phyloP scores from a whole-genome alignment of 2,888 invertebrate species.

The Encarsia formosa region DNA sequence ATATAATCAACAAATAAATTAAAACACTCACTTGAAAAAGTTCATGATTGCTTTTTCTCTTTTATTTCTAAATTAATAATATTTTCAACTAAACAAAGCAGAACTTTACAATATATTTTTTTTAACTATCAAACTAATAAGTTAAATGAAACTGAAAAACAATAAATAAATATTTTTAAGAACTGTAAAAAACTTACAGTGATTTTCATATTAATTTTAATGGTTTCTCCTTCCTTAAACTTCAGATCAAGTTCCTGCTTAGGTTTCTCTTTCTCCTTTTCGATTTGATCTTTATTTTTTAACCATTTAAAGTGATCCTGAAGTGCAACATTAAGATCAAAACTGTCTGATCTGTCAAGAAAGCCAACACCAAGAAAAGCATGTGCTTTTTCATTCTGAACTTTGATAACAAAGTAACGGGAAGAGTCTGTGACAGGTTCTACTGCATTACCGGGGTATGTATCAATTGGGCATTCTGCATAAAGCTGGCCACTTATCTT shows the following conservation, averaged over 20 bases:
- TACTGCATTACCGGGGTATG: conserved; percentile 90
- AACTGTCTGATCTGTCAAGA: conserved; percentile 95
- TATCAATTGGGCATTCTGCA: conserved; percentile 94
- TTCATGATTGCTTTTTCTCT: no score
- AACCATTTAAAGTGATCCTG: conserved; percentile 98
- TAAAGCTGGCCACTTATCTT: conserved; percentile 89
- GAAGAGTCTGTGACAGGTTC: conserved; percentile 97
- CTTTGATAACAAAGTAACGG: conserved; percentile 91
- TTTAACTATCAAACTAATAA: no score
- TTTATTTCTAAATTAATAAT: no score
- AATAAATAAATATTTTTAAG: background rate
- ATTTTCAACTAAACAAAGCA: no score
- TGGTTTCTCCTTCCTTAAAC: conserved; percentile 99
- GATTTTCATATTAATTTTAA: conserved; percentile 97
- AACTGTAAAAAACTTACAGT: conserved; percentile 67
- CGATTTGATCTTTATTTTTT: conserved; percentile 75
- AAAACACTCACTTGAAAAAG: no score
- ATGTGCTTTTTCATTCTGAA: conserved; percentile 92
- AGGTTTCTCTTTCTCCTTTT: conserved; percentile 73
- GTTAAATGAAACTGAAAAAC: no score
- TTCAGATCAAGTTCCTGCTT: conserved; percentile 85
- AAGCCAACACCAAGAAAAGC: conserved; percentile 98
- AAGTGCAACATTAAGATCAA: conserved; percentile 96
- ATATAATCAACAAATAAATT: no score
- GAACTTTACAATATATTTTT: no score